phyloP scores from a whole-genome alignment of 1,140 invertebrate genomes.

The Panagrolaimus sp. region DNA sequence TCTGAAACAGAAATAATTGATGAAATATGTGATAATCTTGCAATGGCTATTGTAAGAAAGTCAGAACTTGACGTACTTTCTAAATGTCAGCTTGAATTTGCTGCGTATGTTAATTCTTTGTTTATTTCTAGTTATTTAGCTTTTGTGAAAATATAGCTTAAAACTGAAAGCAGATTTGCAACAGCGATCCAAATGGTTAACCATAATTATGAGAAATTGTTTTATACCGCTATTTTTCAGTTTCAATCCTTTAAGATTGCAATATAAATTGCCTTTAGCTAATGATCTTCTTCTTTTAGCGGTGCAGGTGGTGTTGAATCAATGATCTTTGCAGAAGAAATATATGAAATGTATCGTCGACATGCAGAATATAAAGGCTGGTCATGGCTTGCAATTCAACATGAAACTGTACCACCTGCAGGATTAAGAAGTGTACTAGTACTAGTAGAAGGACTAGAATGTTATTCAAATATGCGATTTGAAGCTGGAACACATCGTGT shows the following conservation, averaged over 20 bases:
- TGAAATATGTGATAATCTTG: conserved; percentile 16
- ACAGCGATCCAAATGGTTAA: too few species aligned
- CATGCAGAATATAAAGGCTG: conserved; percentile 73
- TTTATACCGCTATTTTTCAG: too few species aligned
- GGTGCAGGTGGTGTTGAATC: conserved; percentile 95
- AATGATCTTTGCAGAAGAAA: conserved; percentile 82
- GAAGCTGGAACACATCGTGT: conserved; percentile 92
- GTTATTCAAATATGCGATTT: conserved; percentile 65
- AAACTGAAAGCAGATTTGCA: too few species aligned
- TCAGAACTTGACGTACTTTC: conserved; percentile 34
- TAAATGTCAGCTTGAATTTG: conserved; percentile 48
- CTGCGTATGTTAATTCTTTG: conserved; percentile 27
- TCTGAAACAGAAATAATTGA: conserved; percentile 17
- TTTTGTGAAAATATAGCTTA: too few species aligned
- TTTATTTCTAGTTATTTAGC: too few species aligned
- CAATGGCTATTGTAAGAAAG: conserved; percentile 28
- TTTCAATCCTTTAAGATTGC: too few species aligned
- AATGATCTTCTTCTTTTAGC: conserved; percentile 25
- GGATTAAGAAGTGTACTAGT: conserved; percentile 49
- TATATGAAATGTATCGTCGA: conserved; percentile 76
- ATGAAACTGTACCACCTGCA: conserved; percentile 57
- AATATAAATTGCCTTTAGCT: background rate
- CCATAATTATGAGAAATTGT: too few species aligned
- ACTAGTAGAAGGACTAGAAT: conserved; percentile 33
- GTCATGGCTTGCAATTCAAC: conserved; percentile 66